Evolutionary conservation across 2,888 invertebrate species (phyloP).

Genomic region (Fissipunctia ypsillon): DNA sequence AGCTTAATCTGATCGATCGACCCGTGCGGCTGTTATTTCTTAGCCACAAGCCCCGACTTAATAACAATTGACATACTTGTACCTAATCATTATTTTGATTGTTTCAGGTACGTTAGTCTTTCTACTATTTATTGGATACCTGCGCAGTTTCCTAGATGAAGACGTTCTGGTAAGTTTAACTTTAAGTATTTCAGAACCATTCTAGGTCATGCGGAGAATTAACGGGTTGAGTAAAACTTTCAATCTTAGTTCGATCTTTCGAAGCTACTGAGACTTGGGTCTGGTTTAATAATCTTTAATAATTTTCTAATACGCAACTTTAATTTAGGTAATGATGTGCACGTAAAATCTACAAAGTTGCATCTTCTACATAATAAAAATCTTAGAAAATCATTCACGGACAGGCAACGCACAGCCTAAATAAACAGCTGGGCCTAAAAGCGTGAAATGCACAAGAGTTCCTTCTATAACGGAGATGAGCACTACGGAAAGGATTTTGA

Average conservation of each 20-base stretch:
- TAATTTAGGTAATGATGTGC: background rate
- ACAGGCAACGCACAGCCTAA: too few species aligned
- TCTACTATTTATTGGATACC: slow-evolving; percentile 2
- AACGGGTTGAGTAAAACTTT: background rate
- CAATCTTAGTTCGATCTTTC: background rate
- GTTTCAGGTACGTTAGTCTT: slow-evolving; percentile 50
- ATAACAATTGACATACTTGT: too few species aligned
- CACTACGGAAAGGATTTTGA: too few species aligned
- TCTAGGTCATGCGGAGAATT: background rate
- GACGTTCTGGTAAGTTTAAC: slow-evolving; percentile 14
- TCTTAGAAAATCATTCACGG: too few species aligned
- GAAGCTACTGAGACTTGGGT: background rate
- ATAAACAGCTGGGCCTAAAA: too few species aligned
- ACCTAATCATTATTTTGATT: too few species aligned
- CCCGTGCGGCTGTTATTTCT: too few species aligned
- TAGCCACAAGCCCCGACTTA: too few species aligned
- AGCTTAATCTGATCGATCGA: too few species aligned
- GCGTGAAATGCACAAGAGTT: background rate
- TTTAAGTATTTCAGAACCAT: background rate
- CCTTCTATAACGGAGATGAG: background rate
- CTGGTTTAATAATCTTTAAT: background rate
- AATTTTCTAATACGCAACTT: background rate
- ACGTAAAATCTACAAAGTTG: background rate
- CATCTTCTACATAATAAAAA: background rate
- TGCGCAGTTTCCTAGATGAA: background rate